These are phyloP conservation scores for Clunio marinus DNA, from an alignment of 2,888 invertebrate species.

Conservation along the genomic window DNA sequence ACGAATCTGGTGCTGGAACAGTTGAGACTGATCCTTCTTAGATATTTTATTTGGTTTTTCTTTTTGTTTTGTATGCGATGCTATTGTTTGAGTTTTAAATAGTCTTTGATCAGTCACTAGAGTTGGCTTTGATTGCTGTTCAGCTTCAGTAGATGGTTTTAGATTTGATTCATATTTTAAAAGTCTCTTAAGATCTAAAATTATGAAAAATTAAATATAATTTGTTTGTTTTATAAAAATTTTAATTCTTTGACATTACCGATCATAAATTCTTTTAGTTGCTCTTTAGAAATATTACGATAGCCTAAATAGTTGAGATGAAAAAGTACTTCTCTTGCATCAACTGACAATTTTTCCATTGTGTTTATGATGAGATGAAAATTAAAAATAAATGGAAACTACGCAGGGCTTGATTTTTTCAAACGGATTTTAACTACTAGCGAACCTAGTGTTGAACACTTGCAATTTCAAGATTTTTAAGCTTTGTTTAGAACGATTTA, in stretches of 20 bases:
- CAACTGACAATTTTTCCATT: conserved; percentile 51
- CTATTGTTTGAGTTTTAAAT: conserved; percentile 15
- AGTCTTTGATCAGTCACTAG: conserved; percentile 22
- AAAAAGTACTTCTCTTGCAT: conserved; percentile 68
- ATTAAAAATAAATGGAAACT: no score
- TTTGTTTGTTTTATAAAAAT: background rate
- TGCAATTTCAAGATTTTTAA: no score
- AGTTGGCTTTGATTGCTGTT: conserved; percentile 44
- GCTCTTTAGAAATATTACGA: conserved; percentile 67
- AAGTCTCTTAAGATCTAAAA: conserved; percentile 63
- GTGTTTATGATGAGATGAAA: background rate
- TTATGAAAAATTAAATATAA: conserved; percentile 40
- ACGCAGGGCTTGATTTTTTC: no score
- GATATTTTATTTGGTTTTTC: conserved; percentile 1
- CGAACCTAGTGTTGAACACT: no score
- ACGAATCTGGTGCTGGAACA: no score
- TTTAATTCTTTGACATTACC: no score
- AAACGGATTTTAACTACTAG: no score
- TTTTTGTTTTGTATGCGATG: conserved; percentile 9
- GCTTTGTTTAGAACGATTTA: no score
- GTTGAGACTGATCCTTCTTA: no score
- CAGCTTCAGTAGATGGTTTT: conserved; percentile 50
- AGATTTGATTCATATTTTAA: conserved; percentile 57
- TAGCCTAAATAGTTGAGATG: conserved; percentile 74
- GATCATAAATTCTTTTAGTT: conserved; percentile 73